phyloP scores from a whole-genome alignment of 2,113 vertebrate genomes.

The Geothlypis trichas region DNA sequence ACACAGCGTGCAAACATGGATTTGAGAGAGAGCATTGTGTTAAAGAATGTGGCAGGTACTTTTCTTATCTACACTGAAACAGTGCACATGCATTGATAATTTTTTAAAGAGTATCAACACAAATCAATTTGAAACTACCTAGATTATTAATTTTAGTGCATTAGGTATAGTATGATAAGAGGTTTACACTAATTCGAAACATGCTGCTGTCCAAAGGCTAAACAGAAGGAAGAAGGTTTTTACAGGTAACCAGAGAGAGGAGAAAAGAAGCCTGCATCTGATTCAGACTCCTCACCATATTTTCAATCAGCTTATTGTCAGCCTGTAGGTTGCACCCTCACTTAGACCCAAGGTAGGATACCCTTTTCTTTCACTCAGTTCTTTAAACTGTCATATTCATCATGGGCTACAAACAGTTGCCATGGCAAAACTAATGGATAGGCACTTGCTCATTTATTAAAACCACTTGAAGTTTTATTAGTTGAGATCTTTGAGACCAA shows the following conservation, averaged over 20 bases:
- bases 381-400: not conserved
- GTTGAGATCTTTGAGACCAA: not conserved
- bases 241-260: not conserved
- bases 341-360: not conserved
- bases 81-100: not conserved
- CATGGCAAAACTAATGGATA: not conserved
- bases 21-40: rapidly evolving
- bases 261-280: not conserved
- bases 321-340: not conserved
- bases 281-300: not conserved
- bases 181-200: not conserved
- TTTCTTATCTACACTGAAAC: not conserved
- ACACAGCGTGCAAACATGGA: not conserved
- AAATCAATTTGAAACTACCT: not conserved
- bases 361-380: not conserved
- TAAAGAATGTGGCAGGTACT: not conserved
- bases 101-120: not conserved
- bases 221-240: not conserved
- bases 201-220: rapidly evolving
- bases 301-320: not conserved
- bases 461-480: not conserved
- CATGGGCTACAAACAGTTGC: not conserved
- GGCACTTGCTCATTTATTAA: not conserved
- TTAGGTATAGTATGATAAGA: not conserved
- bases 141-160: not conserved